phyloP scores from a whole-genome alignment of 2,797 vertebrate genomes.

The Acanthiza pusilla region DNA sequence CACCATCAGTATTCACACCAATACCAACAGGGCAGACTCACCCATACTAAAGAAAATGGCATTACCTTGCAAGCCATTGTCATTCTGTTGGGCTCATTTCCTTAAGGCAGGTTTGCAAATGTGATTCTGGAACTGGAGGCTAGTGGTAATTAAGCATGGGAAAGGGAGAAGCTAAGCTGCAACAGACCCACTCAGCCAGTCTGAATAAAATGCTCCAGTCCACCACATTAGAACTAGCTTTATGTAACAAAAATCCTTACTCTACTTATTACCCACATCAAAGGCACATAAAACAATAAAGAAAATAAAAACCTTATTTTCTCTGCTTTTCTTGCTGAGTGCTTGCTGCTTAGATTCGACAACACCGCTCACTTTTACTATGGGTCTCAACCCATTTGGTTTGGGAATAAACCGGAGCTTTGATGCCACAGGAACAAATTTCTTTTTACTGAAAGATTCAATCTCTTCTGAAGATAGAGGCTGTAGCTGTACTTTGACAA shows the following conservation, averaged over 20 bases:
- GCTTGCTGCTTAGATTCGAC: background rate
- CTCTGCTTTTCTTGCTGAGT: background rate
- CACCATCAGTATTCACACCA: background rate
- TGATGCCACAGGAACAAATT: conserved; percentile 64
- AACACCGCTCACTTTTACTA: conserved; percentile 76
- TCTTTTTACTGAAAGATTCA: conserved; percentile 43
- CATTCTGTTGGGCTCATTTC: background rate
- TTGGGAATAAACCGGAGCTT: conserved; percentile 94
- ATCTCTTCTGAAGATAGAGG: conserved; percentile 76
- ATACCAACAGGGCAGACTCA: background rate
- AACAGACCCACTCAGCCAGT: background rate
- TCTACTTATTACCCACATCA: background rate
- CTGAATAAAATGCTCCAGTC: background rate
- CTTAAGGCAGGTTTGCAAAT: background rate
- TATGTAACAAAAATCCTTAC: background rate
- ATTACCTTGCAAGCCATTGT: background rate
- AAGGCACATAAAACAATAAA: background rate
- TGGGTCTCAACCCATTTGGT: conserved; percentile 82
- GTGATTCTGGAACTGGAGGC: background rate
- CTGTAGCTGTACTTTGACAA: conserved; percentile 79
- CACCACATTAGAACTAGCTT: background rate
- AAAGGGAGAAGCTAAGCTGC: background rate
- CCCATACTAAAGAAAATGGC: rapidly evolving
- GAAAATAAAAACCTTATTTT: conserved; percentile 66
- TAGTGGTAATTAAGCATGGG: background rate